Evolutionary conservation across 2,888 invertebrate species (phyloP).

Genomic region (Euzophera pinguis): DNA sequence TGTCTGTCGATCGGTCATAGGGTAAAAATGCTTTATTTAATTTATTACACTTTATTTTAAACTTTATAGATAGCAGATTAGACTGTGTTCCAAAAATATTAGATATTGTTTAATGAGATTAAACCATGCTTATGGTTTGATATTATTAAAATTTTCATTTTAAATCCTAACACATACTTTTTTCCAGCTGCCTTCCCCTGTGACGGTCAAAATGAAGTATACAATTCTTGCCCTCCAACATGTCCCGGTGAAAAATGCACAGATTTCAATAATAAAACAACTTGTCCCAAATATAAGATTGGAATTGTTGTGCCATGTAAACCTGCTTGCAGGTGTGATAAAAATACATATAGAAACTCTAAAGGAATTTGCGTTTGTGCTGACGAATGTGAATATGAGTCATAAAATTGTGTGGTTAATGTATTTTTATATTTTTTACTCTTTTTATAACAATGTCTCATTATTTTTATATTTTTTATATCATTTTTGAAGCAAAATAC

Average conservation of each 20-base stretch:
- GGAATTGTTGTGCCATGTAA: slow-evolving; percentile 21
- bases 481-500: too few relatives aligned
- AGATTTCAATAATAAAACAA: slow-evolving; percentile 24
- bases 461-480: too few relatives aligned
- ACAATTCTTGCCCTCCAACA: slow-evolving; percentile 20
- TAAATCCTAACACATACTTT: background rate
- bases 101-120: too few relatives aligned
- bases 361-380: slow-evolving; percentile 14
- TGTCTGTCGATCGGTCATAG: too few relatives aligned
- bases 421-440: background rate
- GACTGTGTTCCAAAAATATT: too few relatives aligned
- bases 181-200: slow-evolving; percentile 24
- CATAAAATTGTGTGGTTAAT: background rate
- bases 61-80: too few relatives aligned
- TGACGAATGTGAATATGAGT: slow-evolving; percentile 14
- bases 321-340: slow-evolving; percentile 22
- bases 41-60: too few relatives aligned
- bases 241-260: slow-evolving; percentile 25
- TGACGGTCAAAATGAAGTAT: slow-evolving; percentile 22
- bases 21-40: too few relatives aligned
- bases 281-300: slow-evolving; percentile 19
- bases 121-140: too few relatives aligned
- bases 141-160: too few relatives aligned
- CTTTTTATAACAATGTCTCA: too few relatives aligned
- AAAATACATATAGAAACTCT: slow-evolving; percentile 15